phyloP scores from a whole-genome alignment of 2,797 vertebrate species.

The Allobates femoralis region DNA sequence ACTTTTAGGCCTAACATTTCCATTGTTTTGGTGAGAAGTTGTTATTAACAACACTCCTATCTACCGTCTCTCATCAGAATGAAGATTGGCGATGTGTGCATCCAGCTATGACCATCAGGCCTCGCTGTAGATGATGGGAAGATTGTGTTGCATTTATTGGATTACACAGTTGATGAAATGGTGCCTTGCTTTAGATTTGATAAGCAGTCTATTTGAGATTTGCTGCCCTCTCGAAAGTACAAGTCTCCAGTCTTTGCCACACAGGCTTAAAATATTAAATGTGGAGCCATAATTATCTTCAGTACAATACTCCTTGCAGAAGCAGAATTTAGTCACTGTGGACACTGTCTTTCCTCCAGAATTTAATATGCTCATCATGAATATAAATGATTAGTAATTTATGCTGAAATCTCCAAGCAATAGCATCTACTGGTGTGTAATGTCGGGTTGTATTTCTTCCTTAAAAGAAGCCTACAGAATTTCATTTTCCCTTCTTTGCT shows the following conservation, averaged over 20 bases:
- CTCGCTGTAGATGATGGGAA: slow-evolving; percentile 39
- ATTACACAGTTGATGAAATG: slow-evolving; percentile 59
- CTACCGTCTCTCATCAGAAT: slow-evolving; percentile 22
- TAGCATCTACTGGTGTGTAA: slow-evolving; percentile 35
- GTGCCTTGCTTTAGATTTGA: slow-evolving; percentile 55
- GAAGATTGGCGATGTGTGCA: slow-evolving; percentile 45
- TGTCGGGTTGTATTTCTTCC: slow-evolving; percentile 34
- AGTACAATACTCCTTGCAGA: slow-evolving; percentile 2
- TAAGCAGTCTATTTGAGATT: slow-evolving; percentile 55
- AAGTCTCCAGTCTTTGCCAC: slow-evolving; percentile 24
- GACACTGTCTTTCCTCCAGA: slow-evolving; percentile 28
- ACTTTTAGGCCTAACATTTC: slow-evolving; percentile 18
- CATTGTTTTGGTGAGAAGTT: slow-evolving; percentile 18
- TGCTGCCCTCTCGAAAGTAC: slow-evolving; percentile 5
- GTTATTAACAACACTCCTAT: slow-evolving; percentile 33
- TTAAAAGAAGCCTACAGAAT: slow-evolving; percentile 6
- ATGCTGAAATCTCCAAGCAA: slow-evolving; percentile 21
- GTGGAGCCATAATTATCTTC: slow-evolving; percentile 44
- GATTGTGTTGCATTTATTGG: slow-evolving; percentile 52
- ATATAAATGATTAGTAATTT: slow-evolving; percentile 46
- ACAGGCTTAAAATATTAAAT: slow-evolving; percentile 42
- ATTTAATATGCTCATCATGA: slow-evolving; percentile 44
- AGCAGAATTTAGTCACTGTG: slow-evolving; percentile 39
- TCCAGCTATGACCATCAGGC: slow-evolving; percentile 57
- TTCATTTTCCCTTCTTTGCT: slow-evolving; percentile 10